These are phyloP conservation scores for Microctonus aethiopoides DNA, from an alignment of 2,888 invertebrate genomes.

Conservation along the genomic window DNA sequence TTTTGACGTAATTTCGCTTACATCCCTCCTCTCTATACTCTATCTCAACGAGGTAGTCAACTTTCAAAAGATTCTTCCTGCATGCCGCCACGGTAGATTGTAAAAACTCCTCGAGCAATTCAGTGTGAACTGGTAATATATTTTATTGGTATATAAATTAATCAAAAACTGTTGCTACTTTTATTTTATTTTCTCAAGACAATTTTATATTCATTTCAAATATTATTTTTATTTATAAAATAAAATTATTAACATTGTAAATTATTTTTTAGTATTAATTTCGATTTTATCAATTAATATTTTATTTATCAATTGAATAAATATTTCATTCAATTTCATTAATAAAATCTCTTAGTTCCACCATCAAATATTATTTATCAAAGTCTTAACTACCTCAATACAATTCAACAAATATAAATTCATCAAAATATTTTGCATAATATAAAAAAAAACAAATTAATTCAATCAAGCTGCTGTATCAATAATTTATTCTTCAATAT, in stretches of 20 bases:
- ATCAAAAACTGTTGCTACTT: neutral
- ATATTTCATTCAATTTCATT: too few relatives aligned
- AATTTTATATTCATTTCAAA: too few relatives aligned
- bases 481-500: neutral
- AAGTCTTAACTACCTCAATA: too few relatives aligned
- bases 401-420: too few relatives aligned
- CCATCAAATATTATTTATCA: too few relatives aligned
- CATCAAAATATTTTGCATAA: too few relatives aligned
- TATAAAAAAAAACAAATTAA: too few relatives aligned
- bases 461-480: neutral
- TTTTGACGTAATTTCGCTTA: conserved; percentile 65
- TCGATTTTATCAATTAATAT: too few relatives aligned
- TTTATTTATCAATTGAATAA: too few relatives aligned
- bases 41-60: conserved; percentile 41
- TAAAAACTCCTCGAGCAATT: neutral
- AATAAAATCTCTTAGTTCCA: too few relatives aligned
- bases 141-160: conserved; percentile 19
- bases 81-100: neutral
- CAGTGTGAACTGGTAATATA: conserved; percentile 25
- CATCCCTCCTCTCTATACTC: conserved; percentile 31
- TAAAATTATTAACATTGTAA: too few relatives aligned
- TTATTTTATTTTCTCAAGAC: neutral
- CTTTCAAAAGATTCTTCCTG: conserved; percentile 57
- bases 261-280: too few relatives aligned
- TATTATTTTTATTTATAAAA: neutral